Percentiles rank a stretch among this genome's conserved stretches.
These are phyloP conservation scores for Noctua comes DNA, from an alignment of 2,888 invertebrate species.

Conservation along the genomic window DNA sequence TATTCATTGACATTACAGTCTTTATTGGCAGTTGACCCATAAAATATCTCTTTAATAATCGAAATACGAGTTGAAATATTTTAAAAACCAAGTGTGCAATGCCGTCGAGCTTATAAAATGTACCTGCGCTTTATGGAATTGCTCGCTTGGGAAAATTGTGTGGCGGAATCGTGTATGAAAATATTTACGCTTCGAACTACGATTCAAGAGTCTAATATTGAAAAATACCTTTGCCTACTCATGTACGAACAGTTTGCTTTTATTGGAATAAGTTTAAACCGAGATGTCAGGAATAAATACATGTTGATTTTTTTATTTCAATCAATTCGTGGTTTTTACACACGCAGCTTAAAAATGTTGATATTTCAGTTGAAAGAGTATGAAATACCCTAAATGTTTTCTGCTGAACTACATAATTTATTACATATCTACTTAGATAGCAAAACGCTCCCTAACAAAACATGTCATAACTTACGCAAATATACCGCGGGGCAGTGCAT, in stretches of 20 bases:
- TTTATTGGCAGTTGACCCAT: conserved; percentile 49
- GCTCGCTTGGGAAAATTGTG: conserved; percentile 75
- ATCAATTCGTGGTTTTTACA: neutral
- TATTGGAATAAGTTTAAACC: conserved; percentile 26
- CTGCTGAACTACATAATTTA: conserved; percentile 4
- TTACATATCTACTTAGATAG: neutral
- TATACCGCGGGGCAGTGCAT: conserved; percentile 56
- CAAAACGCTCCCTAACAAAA: conserved; percentile 46
- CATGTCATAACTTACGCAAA: conserved; percentile 55
- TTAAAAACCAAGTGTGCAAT: conserved; percentile 69
- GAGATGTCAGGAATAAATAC: conserved; percentile 11
- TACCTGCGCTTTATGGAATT: conserved; percentile 75
- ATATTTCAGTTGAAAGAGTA: neutral
- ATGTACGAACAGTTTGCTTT: conserved; percentile 58
- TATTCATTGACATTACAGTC: conserved; percentile 4
- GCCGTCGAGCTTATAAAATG: conserved; percentile 75
- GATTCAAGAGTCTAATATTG: conserved; percentile 72
- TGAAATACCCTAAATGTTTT: conserved; percentile 4
- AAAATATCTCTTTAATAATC: conserved; percentile 65
- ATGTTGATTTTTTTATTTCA: conserved; percentile 8
- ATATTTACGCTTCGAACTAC: conserved; percentile 75
- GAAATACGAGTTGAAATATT: conserved; percentile 64
- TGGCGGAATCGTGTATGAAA: conserved; percentile 74
- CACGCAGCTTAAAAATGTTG: neutral
- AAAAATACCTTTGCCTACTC: conserved; percentile 72